Base-by-base conservation (phyloP, 2,113 vertebrate genomes). In the Oncorhynchus keta region DNA sequence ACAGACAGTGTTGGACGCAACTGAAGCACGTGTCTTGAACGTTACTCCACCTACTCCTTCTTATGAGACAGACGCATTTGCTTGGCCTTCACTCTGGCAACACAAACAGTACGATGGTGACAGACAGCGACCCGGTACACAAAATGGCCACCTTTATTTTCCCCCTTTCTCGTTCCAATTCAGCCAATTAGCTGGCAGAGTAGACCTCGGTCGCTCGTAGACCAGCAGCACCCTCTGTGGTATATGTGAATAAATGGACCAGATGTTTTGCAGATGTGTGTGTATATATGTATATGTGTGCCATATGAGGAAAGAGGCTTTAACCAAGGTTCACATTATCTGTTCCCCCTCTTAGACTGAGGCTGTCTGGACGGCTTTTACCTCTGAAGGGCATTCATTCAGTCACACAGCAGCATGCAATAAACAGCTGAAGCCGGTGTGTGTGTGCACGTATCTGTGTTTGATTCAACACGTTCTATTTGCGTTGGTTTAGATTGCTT, bases 261-360 rank as follows among this genome's bases (percentile, higher is more conserved):
- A 82, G 68, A 79, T 82, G 70, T 73, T 73, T 66, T 14, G 68
- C 81, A 83, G 73, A 45, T 76, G 81, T 18, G 66, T 65, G 62
- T 32, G 5, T 6, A 35, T 51, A 14, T 14, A 14, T 51, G 3
- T 49, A 14, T 14, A 3, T 51, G 3, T 51, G 3, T 51, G 48
- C 9, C 48, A 14, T 51, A 51, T 14, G 14, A 16, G 12, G 59
- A 39, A 14, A 61, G 18, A 61, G 3, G 14, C 59, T 51, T 51
- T 51, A 51, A 35, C 68, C 49, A 68, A 74, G 62, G 39, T 76
- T 57, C 72, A 68, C 14, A 59, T 65, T 70, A 69, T 24, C 30
- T n/a, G 68, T 14, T 20, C 14, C 13, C 16, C 14, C 20, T n/a
- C 59, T 61, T 5, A 61, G 20, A 20, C 1, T 6, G 59, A 16